A percentile compares a stretch with the other conserved stretches of the same genome.
These are phyloP conservation scores for Subanguina moxae DNA, from an alignment of 1,140 invertebrate species.

Conservation along the genomic window DNA sequence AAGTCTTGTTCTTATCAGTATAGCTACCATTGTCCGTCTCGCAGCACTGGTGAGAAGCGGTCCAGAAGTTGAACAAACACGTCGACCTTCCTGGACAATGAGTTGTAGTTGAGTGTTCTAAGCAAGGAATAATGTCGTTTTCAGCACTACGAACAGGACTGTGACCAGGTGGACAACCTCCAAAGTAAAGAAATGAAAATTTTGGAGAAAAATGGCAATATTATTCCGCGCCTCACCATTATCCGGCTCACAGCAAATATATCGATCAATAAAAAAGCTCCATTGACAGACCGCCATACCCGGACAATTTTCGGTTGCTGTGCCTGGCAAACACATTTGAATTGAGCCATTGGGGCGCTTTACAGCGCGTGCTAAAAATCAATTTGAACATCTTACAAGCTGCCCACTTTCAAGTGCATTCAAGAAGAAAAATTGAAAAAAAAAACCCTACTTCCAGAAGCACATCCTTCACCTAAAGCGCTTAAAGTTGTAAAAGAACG, in stretches of 20 bases:
- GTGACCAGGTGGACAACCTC: conserved; percentile 40
- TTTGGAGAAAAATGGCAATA: no score
- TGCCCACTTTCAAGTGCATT: no score
- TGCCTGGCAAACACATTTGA: conserved; percentile 35
- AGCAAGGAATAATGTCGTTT: conserved; percentile 30
- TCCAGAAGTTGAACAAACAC: conserved; percentile 52
- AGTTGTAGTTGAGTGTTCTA: conserved; percentile 2
- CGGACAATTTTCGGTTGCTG: conserved; percentile 28
- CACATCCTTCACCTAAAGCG: conserved; percentile 42
- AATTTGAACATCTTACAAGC: no score
- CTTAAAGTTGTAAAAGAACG: background rate
- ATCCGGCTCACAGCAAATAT: conserved; percentile 51
- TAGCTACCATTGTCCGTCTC: background rate
- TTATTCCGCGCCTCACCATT: conserved; percentile 42
- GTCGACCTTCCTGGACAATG: conserved; percentile 28
- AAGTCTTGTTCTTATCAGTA: background rate
- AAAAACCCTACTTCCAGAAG: conserved; percentile 24
- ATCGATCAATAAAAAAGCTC: conserved; percentile 48
- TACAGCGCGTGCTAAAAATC: conserved; percentile 18
- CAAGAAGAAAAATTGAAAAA: no score
- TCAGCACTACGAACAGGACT: conserved; percentile 16
- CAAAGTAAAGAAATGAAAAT: background rate
- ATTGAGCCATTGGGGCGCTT: conserved; percentile 25
- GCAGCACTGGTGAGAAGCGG: conserved; percentile 43
- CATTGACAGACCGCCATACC: conserved; percentile 44